Percentiles rank a stretch among this genome's conserved stretches.
Conservation (phyloP, 2,888 invertebrate genomes). For the Selenia dentaria region DNA sequence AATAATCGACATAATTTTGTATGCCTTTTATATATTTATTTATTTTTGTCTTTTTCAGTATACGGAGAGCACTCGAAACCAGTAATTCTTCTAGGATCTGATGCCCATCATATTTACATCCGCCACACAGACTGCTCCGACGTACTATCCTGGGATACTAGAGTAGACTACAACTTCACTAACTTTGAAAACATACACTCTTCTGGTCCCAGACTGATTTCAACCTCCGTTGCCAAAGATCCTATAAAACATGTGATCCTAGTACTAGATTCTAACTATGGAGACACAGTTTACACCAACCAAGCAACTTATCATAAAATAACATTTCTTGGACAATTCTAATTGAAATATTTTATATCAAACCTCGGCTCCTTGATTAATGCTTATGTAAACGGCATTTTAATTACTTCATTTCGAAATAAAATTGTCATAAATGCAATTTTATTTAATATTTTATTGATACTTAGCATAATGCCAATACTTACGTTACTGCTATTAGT, state of each 20-base stretch:
- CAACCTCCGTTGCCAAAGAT: constrained; percentile 84
- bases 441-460: too few relatives aligned
- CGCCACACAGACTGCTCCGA: constrained; percentile 83
- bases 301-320: constrained; percentile 60
- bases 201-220: constrained; percentile 72
- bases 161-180: constrained; percentile 63
- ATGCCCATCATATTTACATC: constrained; percentile 64
- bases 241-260: constrained; percentile 78
- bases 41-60: constrained; percentile 48
- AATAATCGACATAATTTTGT: too few relatives aligned
- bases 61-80: constrained; percentile 56
- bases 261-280: constrained; percentile 86
- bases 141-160: constrained; percentile 84
- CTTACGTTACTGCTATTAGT: too few relatives aligned
- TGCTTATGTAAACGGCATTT: too few relatives aligned
- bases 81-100: constrained; percentile 56
- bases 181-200: constrained; percentile 79
- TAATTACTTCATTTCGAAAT: too few relatives aligned
- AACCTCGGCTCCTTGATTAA: too few relatives aligned
- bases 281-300: constrained; percentile 81
- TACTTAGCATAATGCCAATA: too few relatives aligned
- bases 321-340: constrained; percentile 48
- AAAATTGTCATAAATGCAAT: too few relatives aligned
- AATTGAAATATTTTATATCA: background rate
- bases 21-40: too few relatives aligned